These are phyloP conservation scores for Drosophila barbarae DNA, from an alignment of 2,888 invertebrate species.

Conservation along the genomic window DNA sequence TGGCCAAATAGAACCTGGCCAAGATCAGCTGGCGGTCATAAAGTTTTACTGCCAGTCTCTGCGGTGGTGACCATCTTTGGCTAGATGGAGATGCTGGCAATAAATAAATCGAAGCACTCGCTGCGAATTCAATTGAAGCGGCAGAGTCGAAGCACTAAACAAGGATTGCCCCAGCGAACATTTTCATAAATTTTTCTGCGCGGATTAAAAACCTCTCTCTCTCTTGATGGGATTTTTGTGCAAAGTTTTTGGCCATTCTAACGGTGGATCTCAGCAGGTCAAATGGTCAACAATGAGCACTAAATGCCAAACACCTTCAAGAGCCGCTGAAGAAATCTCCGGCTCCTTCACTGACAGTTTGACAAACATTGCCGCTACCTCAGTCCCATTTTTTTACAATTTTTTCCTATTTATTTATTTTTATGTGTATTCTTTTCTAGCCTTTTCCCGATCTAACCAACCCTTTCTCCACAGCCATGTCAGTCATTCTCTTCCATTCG, in stretches of 20 bases:
- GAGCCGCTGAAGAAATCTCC: conserved; percentile 11
- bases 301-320: conserved; percentile 60
- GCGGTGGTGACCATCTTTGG: conserved; percentile 41
- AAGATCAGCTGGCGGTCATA: conserved; percentile 62
- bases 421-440: conserved; percentile 1
- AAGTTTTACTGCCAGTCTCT: conserved; percentile 54
- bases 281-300: conserved; percentile 66
- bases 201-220: conserved; percentile 29
- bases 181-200: conserved; percentile 63
- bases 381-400: neutral
- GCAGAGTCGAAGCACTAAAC: conserved; percentile 35
- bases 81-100: conserved; percentile 42
- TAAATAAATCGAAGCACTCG: conserved; percentile 62
- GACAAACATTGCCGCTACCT: conserved; percentile 42
- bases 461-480: conserved; percentile 42
- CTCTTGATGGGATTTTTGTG: conserved; percentile 67
- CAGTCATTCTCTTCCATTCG: conserved; percentile 52
- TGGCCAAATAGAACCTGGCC: conserved; percentile 19
- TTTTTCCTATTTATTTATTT: conserved; percentile 11
- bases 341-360: conserved; percentile 43
- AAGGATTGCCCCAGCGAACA: conserved; percentile 47
- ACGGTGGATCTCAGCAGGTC: conserved; percentile 48
- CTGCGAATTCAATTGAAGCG: conserved; percentile 48
- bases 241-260: conserved; percentile 55
- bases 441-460: conserved; percentile 13